Evolutionary conservation across 1,140 invertebrate species (phyloP).

Genomic region (Berghia stephanieae): DNA sequence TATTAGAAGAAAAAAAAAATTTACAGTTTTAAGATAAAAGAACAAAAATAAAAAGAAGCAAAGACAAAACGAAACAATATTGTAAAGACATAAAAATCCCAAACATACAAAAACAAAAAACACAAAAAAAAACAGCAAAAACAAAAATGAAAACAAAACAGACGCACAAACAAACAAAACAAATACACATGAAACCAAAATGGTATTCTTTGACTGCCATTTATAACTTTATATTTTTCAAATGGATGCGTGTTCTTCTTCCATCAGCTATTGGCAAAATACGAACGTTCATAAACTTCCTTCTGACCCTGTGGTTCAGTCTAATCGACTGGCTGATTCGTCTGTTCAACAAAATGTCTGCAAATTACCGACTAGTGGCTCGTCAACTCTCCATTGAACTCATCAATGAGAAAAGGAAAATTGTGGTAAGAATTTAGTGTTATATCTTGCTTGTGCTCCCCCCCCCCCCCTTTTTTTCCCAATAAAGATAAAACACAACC

Average conservation of each 20-base stretch:
- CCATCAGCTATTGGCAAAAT: conserved; percentile 33
- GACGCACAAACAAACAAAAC: conserved; percentile 1
- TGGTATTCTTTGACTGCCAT: neutral
- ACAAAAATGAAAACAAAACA: no score
- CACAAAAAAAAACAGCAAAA: no score
- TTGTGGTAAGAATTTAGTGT: conserved; percentile 47
- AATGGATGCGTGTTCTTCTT: neutral
- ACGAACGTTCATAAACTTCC: conserved; percentile 56
- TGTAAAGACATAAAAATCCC: no score
- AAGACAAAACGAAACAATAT: no score
- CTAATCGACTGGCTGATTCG: conserved; percentile 87
- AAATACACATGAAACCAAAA: neutral
- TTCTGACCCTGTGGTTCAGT: conserved; percentile 81
- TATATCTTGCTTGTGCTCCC: neutral
- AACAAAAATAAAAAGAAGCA: no score
- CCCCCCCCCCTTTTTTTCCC: neutral
- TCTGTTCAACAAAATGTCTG: conserved; percentile 86
- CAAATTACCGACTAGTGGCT: conserved; percentile 92
- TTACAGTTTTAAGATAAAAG: no score
- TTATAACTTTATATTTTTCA: neutral
- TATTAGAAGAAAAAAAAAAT: no score
- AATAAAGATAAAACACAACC: neutral
- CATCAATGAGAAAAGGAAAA: conserved; percentile 77
- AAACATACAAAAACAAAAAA: no score
- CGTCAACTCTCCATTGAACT: conserved; percentile 75